These are phyloP conservation scores for Campopleginae sp. DNA, from an alignment of 2,888 invertebrate species.

Conservation along the genomic window DNA sequence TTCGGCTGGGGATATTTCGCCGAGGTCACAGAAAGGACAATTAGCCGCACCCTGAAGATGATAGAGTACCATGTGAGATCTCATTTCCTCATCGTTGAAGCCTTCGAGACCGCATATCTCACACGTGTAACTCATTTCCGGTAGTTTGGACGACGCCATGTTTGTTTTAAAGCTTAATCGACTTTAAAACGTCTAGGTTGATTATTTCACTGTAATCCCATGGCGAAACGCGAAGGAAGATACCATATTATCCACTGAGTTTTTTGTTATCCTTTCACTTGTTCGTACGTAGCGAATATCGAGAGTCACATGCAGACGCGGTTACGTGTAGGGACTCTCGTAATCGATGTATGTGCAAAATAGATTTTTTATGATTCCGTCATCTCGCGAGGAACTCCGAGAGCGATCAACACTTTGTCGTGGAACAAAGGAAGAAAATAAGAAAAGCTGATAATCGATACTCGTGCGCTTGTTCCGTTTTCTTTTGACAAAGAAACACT, in stretches of 20 bases:
- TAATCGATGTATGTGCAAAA: conserved; percentile 12
- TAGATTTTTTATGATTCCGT: conserved; percentile 1
- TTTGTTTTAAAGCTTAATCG: conserved; percentile 62
- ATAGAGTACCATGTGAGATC: conserved; percentile 91
- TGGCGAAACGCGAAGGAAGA: conserved; percentile 1
- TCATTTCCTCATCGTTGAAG: conserved; percentile 91
- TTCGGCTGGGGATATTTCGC: conserved; percentile 90
- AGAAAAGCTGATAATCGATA: conserved; percentile 59
- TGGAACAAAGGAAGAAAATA: conserved; percentile 47
- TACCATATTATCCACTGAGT: not conserved
- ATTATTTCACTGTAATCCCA: not conserved
- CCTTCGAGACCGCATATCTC: conserved; percentile 95
- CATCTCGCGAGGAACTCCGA: not conserved
- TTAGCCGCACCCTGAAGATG: conserved; percentile 92
- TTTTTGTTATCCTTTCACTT: not conserved
- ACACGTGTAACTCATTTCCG: conserved; percentile 88
- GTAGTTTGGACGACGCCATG: conserved; percentile 85
- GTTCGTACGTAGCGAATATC: not conserved
- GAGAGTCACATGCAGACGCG: not conserved
- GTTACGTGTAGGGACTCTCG: not conserved
- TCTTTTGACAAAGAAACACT: conserved; percentile 5
- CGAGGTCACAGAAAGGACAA: conserved; percentile 93
- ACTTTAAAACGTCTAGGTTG: not conserved
- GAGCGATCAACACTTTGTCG: conserved; percentile 31
- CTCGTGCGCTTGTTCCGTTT: conserved; percentile 27